Percentiles rank a stretch among this genome's conserved stretches.
phyloP scores from a whole-genome alignment of 30 jellyfish, hydroid and myxozoan genomes.

The Hydra vulgaris region DNA sequence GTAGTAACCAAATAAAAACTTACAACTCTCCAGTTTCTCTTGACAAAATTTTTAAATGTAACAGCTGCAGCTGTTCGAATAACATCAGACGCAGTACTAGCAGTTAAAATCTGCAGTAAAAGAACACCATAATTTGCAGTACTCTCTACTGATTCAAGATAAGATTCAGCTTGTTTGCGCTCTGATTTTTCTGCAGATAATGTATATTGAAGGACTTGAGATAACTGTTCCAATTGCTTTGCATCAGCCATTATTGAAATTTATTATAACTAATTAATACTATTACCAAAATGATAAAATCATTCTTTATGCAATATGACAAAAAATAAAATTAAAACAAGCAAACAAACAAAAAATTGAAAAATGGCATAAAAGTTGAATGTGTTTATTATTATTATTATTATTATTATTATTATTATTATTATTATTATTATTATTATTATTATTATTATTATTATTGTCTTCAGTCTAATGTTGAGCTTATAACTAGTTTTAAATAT shows the following conservation, averaged over 20 bases:
- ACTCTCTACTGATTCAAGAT: conserved; percentile 63
- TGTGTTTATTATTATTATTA: too few species aligned
- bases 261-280: background rate
- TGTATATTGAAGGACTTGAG: conserved; percentile 52
- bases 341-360: too few species aligned
- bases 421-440: too few species aligned
- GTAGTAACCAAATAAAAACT: too few species aligned
- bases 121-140: conserved; percentile 62
- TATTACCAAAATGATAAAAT: too few species aligned
- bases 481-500: too few species aligned
- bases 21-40: conserved; percentile 87
- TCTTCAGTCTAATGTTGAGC: too few species aligned
- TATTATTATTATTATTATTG: too few species aligned
- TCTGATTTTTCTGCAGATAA: conserved; percentile 49
- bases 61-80: conserved; percentile 79
- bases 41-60: conserved; percentile 62
- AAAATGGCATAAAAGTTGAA: too few species aligned
- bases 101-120: conserved; percentile 45
- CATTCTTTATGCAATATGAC: too few species aligned
- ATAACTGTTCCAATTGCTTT: conserved; percentile 11
- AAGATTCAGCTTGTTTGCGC: conserved; percentile 72
- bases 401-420: too few species aligned
- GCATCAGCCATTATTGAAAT: conserved; percentile 10
- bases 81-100: conserved; percentile 43
- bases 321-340: too few species aligned